Conservation (phyloP, 2,113 vertebrate genomes). For the Nesogale talazaci region DNA sequence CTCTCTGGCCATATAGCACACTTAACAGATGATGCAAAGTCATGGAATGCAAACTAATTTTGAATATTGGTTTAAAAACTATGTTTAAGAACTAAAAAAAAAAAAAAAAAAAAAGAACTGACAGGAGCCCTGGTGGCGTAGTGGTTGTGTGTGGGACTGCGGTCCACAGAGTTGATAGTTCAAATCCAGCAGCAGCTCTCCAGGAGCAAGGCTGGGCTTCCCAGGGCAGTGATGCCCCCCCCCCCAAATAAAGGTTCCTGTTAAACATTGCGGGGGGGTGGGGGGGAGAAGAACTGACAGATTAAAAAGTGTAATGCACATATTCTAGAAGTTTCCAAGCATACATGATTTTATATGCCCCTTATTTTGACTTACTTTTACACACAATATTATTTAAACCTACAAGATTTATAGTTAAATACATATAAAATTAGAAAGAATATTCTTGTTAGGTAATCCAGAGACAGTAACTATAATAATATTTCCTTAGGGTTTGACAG, state of each 20-base stretch:
- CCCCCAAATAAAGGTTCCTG: too few relatives aligned
- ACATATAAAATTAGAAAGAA: constrained; percentile 45
- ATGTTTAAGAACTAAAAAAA: constrained; percentile 57
- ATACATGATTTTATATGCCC: constrained; percentile 29
- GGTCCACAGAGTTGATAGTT: too few relatives aligned
- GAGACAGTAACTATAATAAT: too few relatives aligned
- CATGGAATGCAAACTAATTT: constrained; percentile 62
- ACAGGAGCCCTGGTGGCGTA: too few relatives aligned
- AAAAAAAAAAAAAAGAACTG: too few relatives aligned
- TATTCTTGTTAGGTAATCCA: background rate
- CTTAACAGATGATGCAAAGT: constrained; percentile 14
- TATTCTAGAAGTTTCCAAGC: constrained; percentile 23
- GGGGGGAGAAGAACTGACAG: constrained; percentile 19
- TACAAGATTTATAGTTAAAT: constrained; percentile 25
- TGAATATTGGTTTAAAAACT: constrained; percentile 17
- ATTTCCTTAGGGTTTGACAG: too few relatives aligned
- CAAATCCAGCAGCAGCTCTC: too few relatives aligned
- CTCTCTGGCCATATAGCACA: background rate
- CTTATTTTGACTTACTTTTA: constrained; percentile 39
- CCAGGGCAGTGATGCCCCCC: too few relatives aligned
- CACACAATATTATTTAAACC: constrained; percentile 28
- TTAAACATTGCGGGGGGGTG: too few relatives aligned
- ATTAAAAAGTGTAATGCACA: constrained; percentile 46
- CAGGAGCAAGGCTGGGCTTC: too few relatives aligned
- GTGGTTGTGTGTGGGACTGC: too few relatives aligned